Evolutionary conservation across 1,140 invertebrate genomes (phyloP).

Genomic region (Leptonema lineaticorne): DNA sequence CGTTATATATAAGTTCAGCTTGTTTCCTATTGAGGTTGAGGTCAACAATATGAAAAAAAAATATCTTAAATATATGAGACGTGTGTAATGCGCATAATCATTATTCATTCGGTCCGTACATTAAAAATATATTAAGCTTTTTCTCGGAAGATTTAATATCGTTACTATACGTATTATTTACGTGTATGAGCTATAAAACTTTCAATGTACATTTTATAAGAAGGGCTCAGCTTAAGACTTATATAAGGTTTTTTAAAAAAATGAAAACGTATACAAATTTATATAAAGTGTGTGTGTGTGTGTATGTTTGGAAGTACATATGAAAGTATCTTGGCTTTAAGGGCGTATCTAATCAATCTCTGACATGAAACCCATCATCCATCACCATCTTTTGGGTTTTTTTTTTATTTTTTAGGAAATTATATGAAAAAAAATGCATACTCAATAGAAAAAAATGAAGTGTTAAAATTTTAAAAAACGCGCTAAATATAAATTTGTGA

Average conservation of each 20-base stretch:
- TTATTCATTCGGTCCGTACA: constrained; percentile 6
- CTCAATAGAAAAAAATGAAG: too few species aligned
- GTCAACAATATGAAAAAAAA: background rate
- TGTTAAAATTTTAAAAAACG: too few species aligned
- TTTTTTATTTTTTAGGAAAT: too few species aligned
- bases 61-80: background rate
- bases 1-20: too few species aligned
- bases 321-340: background rate
- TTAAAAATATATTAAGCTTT: constrained; percentile 17
- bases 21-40: background rate
- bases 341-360: constrained; percentile 12
- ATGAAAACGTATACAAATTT: too few species aligned
- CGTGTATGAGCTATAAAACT: background rate
- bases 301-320: background rate
- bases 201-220: too few species aligned
- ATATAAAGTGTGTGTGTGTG: background rate
- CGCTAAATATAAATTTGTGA: too few species aligned
- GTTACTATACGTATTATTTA: background rate
- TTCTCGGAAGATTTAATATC: background rate
- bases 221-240: too few species aligned
- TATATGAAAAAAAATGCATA: too few species aligned
- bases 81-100: constrained; percentile 6
- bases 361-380: background rate
- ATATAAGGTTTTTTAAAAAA: too few species aligned
- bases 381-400: background rate